phyloP scores from a whole-genome alignment of 2,797 vertebrate species.

The Hirundo rustica region DNA sequence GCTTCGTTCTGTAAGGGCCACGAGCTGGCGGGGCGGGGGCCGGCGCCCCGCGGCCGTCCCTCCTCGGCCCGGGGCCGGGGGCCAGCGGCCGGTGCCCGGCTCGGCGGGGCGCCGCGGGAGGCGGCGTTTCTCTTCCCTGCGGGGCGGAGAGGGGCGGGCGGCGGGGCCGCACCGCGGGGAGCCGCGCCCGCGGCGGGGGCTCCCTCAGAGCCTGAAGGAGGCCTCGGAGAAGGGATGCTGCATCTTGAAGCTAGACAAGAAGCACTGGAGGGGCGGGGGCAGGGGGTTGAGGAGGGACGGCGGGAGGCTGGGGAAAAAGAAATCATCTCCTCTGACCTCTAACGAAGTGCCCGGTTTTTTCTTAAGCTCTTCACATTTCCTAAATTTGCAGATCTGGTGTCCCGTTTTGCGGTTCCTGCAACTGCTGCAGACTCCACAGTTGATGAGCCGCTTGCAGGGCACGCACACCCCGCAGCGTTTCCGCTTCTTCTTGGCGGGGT shows the following conservation, averaged over 20 bases:
- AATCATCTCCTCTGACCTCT: constrained; percentile 92
- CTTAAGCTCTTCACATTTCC: constrained; percentile 99
- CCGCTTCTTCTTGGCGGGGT: constrained; percentile 98
- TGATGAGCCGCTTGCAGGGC: constrained; percentile 98
- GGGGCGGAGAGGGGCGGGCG: not conserved
- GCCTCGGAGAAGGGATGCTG: constrained; percentile 74
- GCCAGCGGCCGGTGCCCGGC: not conserved
- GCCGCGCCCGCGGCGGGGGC: not conserved
- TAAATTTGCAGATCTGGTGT: constrained; percentile 99
- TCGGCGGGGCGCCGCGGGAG: not conserved
- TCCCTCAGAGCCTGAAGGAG: constrained; percentile 67
- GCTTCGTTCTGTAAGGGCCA: constrained; percentile 5
- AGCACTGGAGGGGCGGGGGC: constrained; percentile 75
- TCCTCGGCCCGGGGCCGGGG: not conserved
- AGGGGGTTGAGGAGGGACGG: constrained; percentile 73
- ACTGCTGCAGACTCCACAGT: constrained; percentile 99
- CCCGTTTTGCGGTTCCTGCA: constrained; percentile 99
- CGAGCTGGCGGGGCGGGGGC: not conserved
- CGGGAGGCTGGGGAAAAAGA: constrained; percentile 77
- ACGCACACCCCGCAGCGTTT: constrained; percentile 97
- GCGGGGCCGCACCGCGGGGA: not conserved
- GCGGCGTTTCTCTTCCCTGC: not conserved
- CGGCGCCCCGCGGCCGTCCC: not conserved
- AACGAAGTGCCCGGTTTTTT: constrained; percentile 97
- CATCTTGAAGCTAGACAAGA: constrained; percentile 77